phyloP scores from a whole-genome alignment of 2,797 vertebrate genomes.

The Astyanax mexicanus region DNA sequence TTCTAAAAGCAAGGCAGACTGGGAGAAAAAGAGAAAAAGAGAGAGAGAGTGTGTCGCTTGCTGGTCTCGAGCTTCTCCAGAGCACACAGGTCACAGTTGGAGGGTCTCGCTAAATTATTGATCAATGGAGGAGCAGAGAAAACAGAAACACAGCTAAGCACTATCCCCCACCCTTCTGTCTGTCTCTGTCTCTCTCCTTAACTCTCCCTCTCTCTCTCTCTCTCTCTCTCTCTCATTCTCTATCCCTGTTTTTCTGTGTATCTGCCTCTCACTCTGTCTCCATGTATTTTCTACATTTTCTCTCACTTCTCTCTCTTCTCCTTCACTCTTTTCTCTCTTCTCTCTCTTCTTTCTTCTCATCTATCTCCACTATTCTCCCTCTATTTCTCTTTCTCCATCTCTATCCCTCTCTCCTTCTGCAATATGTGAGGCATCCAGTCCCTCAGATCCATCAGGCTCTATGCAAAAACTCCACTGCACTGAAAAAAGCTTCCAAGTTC shows the following conservation, averaged over 20 bases:
- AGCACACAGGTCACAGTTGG: constrained; percentile 80
- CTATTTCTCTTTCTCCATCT: not conserved
- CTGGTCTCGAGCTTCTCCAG: constrained; percentile 67
- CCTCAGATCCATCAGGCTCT: constrained; percentile 83
- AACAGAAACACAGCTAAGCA: constrained; percentile 86
- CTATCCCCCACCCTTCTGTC: constrained; percentile 68
- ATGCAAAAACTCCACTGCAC: constrained; percentile 81
- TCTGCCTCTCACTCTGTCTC: not conserved
- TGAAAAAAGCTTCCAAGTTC: constrained; percentile 87
- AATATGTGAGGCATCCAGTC: constrained; percentile 78
- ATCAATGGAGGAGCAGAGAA: constrained; percentile 81
- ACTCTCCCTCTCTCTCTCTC: not conserved
- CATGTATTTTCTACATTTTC: too few relatives aligned
- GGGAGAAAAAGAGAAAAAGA: constrained; percentile 19
- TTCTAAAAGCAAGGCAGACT: constrained; percentile 61
- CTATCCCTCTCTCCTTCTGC: constrained; percentile 69
- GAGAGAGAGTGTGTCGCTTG: constrained; percentile 62
- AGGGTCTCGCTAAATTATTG: constrained; percentile 81
- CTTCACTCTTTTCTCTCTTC: not conserved
- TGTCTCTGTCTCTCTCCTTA: not conserved
- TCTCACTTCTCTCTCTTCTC: constrained; percentile 46
- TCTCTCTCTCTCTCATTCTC: not conserved
- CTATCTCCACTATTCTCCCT: too few relatives aligned
- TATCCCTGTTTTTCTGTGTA: not conserved
- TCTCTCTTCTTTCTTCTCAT: not conserved